Evolutionary conservation across 2,113 vertebrate species (phyloP).

Genomic region (Sinocyclocheilus rhinocerous): DNA sequence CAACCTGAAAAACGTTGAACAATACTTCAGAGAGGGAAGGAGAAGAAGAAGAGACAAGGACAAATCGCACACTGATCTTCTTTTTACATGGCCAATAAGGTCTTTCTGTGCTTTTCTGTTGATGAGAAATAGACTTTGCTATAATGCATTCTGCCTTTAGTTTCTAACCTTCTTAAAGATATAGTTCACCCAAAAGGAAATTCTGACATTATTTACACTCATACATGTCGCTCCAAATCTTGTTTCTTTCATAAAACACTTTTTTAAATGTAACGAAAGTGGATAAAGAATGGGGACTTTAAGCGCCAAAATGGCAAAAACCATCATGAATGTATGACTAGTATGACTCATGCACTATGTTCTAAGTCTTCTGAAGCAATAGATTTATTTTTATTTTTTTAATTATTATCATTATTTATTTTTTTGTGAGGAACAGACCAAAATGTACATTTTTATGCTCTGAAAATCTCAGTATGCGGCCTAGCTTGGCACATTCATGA

Average conservation of each 20-base stretch:
- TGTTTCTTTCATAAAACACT: neutral
- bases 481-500: neutral
- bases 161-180: conserved; percentile 23
- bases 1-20: conserved; percentile 45
- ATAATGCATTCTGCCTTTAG: conserved; percentile 55
- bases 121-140: conserved; percentile 41
- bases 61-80: conserved; percentile 46
- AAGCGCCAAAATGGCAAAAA: neutral
- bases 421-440: neutral
- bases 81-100: conserved; percentile 22
- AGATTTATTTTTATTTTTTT: no score
- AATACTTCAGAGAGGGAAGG: conserved; percentile 40
- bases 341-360: neutral
- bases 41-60: conserved; percentile 12
- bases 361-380: neutral
- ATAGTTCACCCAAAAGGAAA: neutral
- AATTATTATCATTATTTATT: no score
- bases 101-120: conserved; percentile 33
- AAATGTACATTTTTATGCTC: neutral
- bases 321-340: neutral
- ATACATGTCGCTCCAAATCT: neutral
- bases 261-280: neutral
- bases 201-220: no score
- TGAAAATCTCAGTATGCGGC: neutral
- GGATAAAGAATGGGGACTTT: neutral